A percentile compares a stretch with the other conserved stretches of the same genome.
These are phyloP conservation scores for Oryzias curvinotus DNA, from an alignment of 2,113 vertebrate species.

Conservation along the genomic window DNA sequence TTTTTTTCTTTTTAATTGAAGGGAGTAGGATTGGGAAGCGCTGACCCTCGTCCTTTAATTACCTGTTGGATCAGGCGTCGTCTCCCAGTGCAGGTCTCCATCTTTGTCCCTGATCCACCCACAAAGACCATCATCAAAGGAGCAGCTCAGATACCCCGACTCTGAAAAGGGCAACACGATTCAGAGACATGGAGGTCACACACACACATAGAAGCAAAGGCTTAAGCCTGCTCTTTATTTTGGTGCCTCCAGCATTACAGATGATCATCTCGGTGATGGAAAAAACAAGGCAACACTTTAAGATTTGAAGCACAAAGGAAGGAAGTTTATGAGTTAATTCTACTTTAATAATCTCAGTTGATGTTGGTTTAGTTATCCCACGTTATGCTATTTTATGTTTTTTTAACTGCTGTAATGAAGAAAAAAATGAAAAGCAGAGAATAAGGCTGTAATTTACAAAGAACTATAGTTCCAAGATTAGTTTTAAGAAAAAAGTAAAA, in stretches of 20 bases:
- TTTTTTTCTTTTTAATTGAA: conserved; percentile 2
- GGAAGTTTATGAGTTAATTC: not conserved
- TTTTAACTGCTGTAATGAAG: no score
- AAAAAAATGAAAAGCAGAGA: no score
- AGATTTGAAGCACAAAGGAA: not conserved
- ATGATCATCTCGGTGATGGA: conserved; percentile 2
- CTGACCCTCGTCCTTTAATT: conserved; percentile 22
- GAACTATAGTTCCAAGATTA: no score
- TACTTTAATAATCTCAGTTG: no score
- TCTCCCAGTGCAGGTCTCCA: conserved; percentile 89
- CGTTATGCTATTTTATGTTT: no score
- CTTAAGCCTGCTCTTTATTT: conserved; percentile 9
- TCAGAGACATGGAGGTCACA: conserved; percentile 13
- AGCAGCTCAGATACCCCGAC: conserved; percentile 86
- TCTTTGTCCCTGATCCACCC: conserved; percentile 90
- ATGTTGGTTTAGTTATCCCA: no score
- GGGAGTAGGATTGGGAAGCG: not conserved
- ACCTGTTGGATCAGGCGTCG: conserved; percentile 80
- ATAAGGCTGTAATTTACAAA: no score
- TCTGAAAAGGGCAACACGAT: conserved; percentile 69
- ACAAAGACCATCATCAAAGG: conserved; percentile 91
- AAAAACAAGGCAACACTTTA: not conserved
- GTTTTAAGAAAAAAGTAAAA: no score
- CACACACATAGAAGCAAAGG: not conserved
- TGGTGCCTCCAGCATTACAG: conserved; percentile 5